Base-by-base conservation (phyloP, 2,113 vertebrate species). In the Gavia stellata region DNA sequence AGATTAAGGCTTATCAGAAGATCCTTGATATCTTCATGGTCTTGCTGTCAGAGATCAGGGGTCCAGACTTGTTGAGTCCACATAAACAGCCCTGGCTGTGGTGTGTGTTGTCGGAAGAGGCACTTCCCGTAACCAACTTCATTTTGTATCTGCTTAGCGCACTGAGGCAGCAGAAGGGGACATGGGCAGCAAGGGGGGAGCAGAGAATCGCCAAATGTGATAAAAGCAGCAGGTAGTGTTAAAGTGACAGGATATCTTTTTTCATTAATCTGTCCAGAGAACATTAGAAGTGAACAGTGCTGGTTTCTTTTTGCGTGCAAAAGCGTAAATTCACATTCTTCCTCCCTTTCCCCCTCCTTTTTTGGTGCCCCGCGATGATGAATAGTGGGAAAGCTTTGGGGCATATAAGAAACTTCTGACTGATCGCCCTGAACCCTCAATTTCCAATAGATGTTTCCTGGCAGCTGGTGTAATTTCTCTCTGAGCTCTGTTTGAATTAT, bases 401-500 rank as follows among this genome's bases (percentile, higher is more conserved):
- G 7, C 50, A 17, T 49, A 3, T 77, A 52, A 77, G 10, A 67
- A 94, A 85, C 55, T 92, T 85, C 14, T 62, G 58, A 56, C 20
- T 65, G 63, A 82, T 91, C 47, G 34, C 56, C 38, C 59, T 77
- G 61, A 84, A 52, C 36, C 13, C 58, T 73, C 49, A 74, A 55
- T 92, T 91, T 92, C 58, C 47, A 81, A 7, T 71, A 53, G 29
- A 38, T 71, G 8, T 67, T 97, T 96, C 62, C 77, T 93, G 93
- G 81, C 81, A 94, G 67, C 61, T 91, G 52, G 26, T 63, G 19
- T 81, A 62, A 92, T 94, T 95, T 86, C 24, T 65, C 4, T 65
- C 63, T 55, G 67, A 71, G n/a, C 36, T 88, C 58, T 50, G 16
- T 52, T 55, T 97, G 96, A 97, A 97, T 97, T 95, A 97, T 96